A percentile compares a stretch with the other conserved stretches of the same genome.
These are phyloP conservation scores for Zoanthus solanderi DNA, from an alignment of 92 coral and sea anemone species.

Conservation along the genomic window DNA sequence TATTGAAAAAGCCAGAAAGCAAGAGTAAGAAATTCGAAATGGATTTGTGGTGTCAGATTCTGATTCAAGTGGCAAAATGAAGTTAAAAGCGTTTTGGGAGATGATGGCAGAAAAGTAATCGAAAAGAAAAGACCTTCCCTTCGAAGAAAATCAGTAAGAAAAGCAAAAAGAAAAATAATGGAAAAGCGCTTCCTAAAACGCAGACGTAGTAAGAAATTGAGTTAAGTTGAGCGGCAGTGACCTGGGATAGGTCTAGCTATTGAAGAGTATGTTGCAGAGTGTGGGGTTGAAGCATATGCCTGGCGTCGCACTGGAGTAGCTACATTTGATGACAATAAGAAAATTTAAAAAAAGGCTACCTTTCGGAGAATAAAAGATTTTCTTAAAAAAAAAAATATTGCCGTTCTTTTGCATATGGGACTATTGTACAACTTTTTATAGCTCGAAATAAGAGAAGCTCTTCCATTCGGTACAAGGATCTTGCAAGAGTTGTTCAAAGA, in stretches of 20 bases:
- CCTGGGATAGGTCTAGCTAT: constrained; percentile 58
- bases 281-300: constrained; percentile 61
- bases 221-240: constrained; percentile 18
- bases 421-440: not conserved
- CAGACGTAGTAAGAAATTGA: constrained; percentile 49
- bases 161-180: constrained; percentile 39
- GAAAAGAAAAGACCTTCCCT: constrained; percentile 41
- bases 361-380: not conserved
- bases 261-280: constrained; percentile 49
- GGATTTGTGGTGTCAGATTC: constrained; percentile 49
- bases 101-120: constrained; percentile 11
- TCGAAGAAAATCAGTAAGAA: constrained; percentile 56
- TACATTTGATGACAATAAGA: constrained; percentile 27
- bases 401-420: not conserved
- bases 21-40: not conserved
- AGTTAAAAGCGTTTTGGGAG: constrained; percentile 7
- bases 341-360: not conserved
- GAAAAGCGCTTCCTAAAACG: constrained; percentile 60
- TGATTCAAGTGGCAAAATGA: constrained; percentile 8
- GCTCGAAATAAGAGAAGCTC: not conserved
- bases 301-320: constrained; percentile 63
- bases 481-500: not conserved
- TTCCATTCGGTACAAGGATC: not conserved
- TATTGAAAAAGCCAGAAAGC: not conserved
- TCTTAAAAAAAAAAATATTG: not conserved